Percentiles rank a stretch among this genome's conserved stretches.
Evolutionary conservation across 2,888 invertebrate species (phyloP).

Genomic region (Myopa tessellatipennis): DNA sequence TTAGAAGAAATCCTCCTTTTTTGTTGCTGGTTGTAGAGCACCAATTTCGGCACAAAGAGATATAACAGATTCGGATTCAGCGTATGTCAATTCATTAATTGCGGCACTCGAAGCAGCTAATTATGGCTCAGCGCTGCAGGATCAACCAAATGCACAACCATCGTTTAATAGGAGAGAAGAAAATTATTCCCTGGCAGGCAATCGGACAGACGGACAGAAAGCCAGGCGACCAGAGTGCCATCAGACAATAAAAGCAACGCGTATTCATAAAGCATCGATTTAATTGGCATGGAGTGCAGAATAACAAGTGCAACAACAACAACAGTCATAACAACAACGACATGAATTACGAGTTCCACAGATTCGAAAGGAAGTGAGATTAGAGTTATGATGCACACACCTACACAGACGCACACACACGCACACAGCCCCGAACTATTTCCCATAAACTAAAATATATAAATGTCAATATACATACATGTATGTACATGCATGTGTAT

Average conservation of each 20-base stretch:
- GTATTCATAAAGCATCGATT: constrained; percentile 3
- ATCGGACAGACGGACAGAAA: not conserved
- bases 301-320: not conserved
- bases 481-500: no score
- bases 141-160: not conserved
- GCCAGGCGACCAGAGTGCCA: not conserved
- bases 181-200: not conserved
- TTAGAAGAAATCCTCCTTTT: not conserved
- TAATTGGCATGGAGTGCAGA: not conserved
- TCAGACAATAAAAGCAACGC: not conserved
- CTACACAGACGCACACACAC: not conserved
- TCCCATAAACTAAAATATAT: no score
- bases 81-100: constrained; percentile 23
- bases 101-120: not conserved
- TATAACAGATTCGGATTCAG: not conserved
- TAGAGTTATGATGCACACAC: not conserved
- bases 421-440: not conserved
- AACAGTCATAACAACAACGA: not conserved
- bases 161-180: not conserved
- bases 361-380: not conserved
- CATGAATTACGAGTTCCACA: not conserved
- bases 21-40: not conserved
- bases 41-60: not conserved
- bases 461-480: no score
- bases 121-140: not conserved